Conservation (phyloP, 1,140 invertebrate species). For the Nasonia longicornis region DNA sequence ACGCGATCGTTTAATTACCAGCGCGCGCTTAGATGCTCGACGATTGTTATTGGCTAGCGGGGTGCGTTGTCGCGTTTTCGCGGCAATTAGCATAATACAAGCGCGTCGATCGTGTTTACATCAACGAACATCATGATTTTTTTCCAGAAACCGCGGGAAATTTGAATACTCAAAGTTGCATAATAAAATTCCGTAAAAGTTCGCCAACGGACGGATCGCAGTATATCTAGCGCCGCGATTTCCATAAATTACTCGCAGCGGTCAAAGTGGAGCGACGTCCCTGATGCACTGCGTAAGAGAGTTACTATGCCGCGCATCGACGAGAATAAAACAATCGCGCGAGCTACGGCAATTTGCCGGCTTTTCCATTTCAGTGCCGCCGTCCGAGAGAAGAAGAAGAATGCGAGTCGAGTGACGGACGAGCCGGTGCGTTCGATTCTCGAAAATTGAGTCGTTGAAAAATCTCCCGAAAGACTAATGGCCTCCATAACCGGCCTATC, state of each 20-base stretch:
- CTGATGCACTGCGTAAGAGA: not conserved
- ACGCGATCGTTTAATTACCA: not conserved
- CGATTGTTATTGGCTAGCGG: not conserved
- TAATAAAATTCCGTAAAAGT: too few species aligned
- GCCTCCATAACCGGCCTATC: too few species aligned
- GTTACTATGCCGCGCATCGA: constrained; percentile 22
- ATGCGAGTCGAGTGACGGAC: too few species aligned
- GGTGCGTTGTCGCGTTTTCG: not conserved
- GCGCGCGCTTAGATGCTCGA: not conserved
- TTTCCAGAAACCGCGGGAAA: not conserved
- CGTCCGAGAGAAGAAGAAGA: not conserved
- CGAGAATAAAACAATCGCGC: constrained; percentile 12
- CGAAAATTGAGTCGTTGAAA: too few species aligned
- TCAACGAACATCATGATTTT: not conserved
- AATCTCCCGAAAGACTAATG: not conserved
- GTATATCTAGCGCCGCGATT: not conserved
- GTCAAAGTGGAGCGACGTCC: constrained; percentile 16
- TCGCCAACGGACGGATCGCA: too few species aligned
- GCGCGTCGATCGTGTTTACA: not conserved
- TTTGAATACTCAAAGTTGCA: not conserved
- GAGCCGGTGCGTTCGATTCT: too few species aligned
- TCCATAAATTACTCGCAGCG: constrained; percentile 7
- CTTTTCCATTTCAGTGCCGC: not conserved
- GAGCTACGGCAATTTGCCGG: not conserved
- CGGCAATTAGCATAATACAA: not conserved